Percentiles rank a stretch among this genome's conserved stretches.
Evolutionary conservation across 2,797 vertebrate species (phyloP).

Genomic region (Echeneis naucrates): DNA sequence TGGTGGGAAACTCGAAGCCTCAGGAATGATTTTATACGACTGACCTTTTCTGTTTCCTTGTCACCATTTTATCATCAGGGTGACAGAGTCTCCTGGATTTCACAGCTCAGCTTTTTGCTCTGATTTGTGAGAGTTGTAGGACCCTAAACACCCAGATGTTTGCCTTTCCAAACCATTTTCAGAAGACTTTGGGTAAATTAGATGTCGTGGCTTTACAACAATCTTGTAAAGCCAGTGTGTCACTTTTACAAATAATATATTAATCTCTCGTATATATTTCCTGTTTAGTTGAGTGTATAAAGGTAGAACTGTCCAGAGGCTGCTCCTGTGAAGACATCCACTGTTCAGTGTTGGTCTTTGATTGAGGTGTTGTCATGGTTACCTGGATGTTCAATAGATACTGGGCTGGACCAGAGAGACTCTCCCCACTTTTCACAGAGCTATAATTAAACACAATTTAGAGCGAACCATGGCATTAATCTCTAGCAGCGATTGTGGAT

Average conservation of each 20-base stretch:
- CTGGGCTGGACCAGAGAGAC: conserved; percentile 56
- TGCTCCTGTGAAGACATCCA: conserved; percentile 45
- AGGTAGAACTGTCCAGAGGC: conserved; percentile 14
- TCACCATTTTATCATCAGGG: too few relatives aligned
- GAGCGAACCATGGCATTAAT: conserved; percentile 57
- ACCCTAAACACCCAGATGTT: too few relatives aligned
- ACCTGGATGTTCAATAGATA: conserved; percentile 76
- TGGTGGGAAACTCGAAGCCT: background rate
- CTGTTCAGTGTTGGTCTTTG: conserved; percentile 68
- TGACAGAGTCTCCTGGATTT: too few relatives aligned
- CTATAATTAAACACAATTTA: conserved; percentile 84
- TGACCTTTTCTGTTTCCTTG: background rate
- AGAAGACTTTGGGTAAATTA: too few relatives aligned
- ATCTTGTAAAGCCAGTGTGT: background rate
- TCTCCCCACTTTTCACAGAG: conserved; percentile 58
- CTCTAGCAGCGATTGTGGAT: conserved; percentile 34
- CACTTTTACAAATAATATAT: background rate
- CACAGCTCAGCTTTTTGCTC: too few relatives aligned
- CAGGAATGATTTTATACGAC: background rate
- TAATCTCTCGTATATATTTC: background rate
- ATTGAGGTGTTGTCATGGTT: conserved; percentile 83
- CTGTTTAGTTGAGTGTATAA: conserved; percentile 5
- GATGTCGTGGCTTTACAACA: background rate
- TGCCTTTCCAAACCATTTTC: too few relatives aligned
- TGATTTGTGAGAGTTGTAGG: too few relatives aligned